phyloP scores from a whole-genome alignment of 1,140 invertebrate species.

The Drosophila littoralis region DNA sequence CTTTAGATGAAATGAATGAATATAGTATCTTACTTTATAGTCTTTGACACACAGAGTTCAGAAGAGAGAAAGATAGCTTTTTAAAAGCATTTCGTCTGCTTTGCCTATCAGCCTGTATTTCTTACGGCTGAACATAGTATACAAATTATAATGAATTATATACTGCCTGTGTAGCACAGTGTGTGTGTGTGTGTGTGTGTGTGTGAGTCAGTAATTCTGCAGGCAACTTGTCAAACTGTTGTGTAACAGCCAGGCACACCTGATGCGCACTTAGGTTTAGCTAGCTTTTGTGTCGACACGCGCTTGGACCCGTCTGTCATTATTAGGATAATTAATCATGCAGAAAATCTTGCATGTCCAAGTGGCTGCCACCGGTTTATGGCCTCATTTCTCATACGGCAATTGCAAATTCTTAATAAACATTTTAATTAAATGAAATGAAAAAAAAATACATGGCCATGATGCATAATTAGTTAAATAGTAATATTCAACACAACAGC shows the following conservation, averaged over 20 bases:
- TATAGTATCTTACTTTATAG: too few relatives aligned
- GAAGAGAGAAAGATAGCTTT: not conserved
- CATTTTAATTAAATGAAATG: slow-evolving; percentile 70
- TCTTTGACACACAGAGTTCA: not conserved
- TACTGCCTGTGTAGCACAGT: not conserved
- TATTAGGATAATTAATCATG: slow-evolving; percentile 78
- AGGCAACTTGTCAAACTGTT: slow-evolving; percentile 21
- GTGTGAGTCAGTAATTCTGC: slow-evolving; percentile 2
- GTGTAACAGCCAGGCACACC: slow-evolving; percentile 16
- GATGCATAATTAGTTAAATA: slow-evolving; percentile 61
- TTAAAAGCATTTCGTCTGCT: too few relatives aligned
- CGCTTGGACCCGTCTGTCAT: slow-evolving; percentile 56
- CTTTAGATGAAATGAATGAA: not conserved
- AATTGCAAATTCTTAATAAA: slow-evolving; percentile 59
- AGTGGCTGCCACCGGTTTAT: slow-evolving; percentile 25
- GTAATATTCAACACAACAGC: slow-evolving; percentile 24
- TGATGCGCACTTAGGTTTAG: slow-evolving; percentile 1
- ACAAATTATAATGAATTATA: slow-evolving; percentile 18
- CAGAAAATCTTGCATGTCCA: slow-evolving; percentile 48
- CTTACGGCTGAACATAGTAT: not conserved
- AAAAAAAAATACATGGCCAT: slow-evolving; percentile 53
- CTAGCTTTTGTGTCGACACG: slow-evolving; percentile 72
- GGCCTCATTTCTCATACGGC: slow-evolving; percentile 19
- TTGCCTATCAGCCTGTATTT: not conserved
- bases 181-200: not conserved